A percentile compares a stretch with the other conserved stretches of the same genome.
phyloP scores from a whole-genome alignment of 2,113 vertebrate species.

The Synchiropus splendidus region DNA sequence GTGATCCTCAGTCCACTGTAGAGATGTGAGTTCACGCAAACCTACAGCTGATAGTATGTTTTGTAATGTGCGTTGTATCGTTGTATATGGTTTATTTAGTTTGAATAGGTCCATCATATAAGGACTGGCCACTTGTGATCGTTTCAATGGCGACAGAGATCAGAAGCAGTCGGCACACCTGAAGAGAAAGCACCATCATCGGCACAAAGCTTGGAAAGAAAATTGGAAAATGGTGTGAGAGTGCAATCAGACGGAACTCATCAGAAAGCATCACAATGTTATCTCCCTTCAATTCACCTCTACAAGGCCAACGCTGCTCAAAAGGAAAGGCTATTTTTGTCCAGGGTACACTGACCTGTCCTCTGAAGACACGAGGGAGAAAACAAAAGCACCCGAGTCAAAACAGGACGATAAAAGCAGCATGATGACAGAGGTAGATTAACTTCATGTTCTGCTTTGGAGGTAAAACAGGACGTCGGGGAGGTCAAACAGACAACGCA shows the following conservation, averaged over 20 bases:
- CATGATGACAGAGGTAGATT: slow-evolving; percentile 17
- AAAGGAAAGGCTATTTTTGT: slow-evolving; percentile 26
- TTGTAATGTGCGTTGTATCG: too few relatives aligned
- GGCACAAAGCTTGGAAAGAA: slow-evolving; percentile 2
- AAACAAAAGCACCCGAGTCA: slow-evolving; percentile 15
- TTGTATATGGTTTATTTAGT: too few relatives aligned
- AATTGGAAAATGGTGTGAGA: slow-evolving; percentile 16
- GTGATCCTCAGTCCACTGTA: too few relatives aligned
- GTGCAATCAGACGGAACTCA: slow-evolving; percentile 37
- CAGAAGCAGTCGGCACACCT: too few relatives aligned
- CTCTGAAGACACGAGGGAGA: slow-evolving; percentile 32
- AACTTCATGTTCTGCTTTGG: slow-evolving; percentile 24
- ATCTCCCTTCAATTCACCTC: slow-evolving; percentile 2
- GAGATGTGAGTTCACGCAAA: too few relatives aligned
- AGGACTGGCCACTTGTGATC: too few relatives aligned
- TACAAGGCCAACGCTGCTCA: slow-evolving; percentile 11
- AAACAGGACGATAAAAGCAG: neutral
- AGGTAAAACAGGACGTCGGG: slow-evolving; percentile 27
- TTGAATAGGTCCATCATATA: too few relatives aligned
- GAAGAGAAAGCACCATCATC: too few relatives aligned
- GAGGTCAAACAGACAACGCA: slow-evolving; percentile 40
- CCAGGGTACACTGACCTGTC: slow-evolving; percentile 24
- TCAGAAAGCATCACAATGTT: slow-evolving; percentile 23
- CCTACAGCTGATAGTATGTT: too few relatives aligned
- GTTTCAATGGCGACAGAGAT: too few relatives aligned